Conservation (phyloP, 30 jellyfish, hydroid and myxozoan species). For the Aurelia coerulea region DNA sequence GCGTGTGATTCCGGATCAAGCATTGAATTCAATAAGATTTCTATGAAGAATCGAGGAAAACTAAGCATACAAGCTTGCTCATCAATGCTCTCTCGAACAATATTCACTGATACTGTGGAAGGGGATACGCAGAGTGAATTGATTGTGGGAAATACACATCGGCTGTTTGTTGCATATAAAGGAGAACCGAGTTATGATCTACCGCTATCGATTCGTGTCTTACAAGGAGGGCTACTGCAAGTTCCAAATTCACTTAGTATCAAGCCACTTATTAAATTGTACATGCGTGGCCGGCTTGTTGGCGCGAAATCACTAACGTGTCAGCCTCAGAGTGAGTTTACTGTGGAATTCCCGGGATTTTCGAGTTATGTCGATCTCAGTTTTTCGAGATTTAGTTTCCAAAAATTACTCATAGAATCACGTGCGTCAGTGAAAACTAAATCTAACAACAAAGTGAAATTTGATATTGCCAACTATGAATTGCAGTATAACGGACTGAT, state of each 20-base stretch:
- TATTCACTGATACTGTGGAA: conserved; percentile 30
- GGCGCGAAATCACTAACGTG: conserved; percentile 42
- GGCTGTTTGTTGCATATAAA: conserved; percentile 52
- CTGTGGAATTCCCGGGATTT: conserved; percentile 52
- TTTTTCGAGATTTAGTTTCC: conserved; percentile 30
- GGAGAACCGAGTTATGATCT: conserved; percentile 62
- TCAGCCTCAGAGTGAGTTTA: conserved; percentile 45
- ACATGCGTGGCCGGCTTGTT: conserved; percentile 38
- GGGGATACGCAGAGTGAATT: conserved; percentile 50
- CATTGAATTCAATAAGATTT: conserved; percentile 22
- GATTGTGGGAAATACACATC: conserved; percentile 19
- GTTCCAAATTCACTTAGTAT: conserved; percentile 42
- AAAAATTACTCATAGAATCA: conserved; percentile 34
- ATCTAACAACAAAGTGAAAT: conserved; percentile 6
- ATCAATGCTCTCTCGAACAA: conserved; percentile 1
- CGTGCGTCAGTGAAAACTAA: conserved; percentile 27
- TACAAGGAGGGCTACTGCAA: conserved; percentile 55
- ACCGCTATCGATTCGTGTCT: conserved; percentile 14
- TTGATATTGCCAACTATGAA: conserved; percentile 39
- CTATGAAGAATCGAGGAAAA: conserved; percentile 6
- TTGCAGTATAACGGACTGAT: conserved; percentile 40
- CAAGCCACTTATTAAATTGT: conserved; percentile 33
- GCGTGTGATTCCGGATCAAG: conserved; percentile 70
- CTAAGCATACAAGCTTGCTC: conserved; percentile 45
- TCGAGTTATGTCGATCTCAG: conserved; percentile 35